phyloP scores from a whole-genome alignment of 2,797 vertebrate genomes.

The Phrynocephalus vlangalii region DNA sequence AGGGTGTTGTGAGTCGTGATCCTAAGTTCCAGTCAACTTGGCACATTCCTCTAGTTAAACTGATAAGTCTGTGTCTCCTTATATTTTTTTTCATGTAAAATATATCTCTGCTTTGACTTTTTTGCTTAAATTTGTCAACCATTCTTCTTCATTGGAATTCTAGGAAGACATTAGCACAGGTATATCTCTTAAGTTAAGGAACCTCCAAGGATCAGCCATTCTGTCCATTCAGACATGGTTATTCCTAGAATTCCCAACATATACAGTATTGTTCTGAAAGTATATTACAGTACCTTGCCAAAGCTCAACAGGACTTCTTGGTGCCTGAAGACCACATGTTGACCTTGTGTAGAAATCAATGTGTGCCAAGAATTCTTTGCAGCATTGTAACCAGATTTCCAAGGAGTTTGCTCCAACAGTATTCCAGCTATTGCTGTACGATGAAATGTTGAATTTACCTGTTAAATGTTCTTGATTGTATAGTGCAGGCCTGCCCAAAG shows the following conservation, averaged over 20 bases:
- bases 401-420: background rate
- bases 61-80: background rate
- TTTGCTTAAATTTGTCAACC: background rate
- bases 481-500: background rate
- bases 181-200: background rate
- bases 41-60: background rate
- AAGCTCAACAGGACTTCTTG: background rate
- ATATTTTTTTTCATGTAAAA: background rate
- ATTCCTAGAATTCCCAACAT: no score
- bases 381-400: background rate
- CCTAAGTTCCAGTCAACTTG: background rate
- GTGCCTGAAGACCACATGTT: background rate
- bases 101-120: background rate
- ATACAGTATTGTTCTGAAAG: background rate
- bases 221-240: background rate
- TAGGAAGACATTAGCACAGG: background rate
- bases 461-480: background rate
- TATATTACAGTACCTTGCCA: background rate
- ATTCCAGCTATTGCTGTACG: background rate
- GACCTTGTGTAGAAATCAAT: background rate
- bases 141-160: background rate
- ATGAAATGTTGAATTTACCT: background rate
- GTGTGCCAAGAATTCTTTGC: background rate
- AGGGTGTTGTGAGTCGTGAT: background rate
- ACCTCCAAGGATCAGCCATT: background rate